Evolutionary conservation across 2,888 invertebrate genomes (phyloP), one percentile per base, ranked within the genome.

Genomic region (Macrophya annulata): DNA sequence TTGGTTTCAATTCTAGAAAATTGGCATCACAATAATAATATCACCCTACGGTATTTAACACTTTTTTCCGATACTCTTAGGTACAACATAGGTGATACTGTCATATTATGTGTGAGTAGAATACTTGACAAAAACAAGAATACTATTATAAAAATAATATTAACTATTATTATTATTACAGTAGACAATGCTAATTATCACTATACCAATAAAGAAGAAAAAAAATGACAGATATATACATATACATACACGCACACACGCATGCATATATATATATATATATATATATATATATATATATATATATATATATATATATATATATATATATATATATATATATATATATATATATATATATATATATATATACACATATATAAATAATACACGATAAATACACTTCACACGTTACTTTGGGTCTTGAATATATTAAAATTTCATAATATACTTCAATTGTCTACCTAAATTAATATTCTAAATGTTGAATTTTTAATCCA

Each of bases 51-150:
- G 37, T 77, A 83, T 83, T 83, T 45, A 83, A 83, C 31, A 68
- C 25, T 83, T 83, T 62, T 81, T 68, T 83, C 83, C 83, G 6
- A 25, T 83, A 68, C 37, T 59, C 74, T 84, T 84, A 62, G 43
- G 45, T 21, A 37, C 59, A 43, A 79, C 51, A 85, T 85, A 85
- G 85, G 55, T 81, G 85, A 85, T 72, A 85, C 51, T 79, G 85
- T 82, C 81, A 85, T 82, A 85, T 65, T 85, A 79, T 72, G 71
- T 85, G 81, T 82, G 81, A 85, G 72, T 85, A 82, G 85, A 40
- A 71, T 85, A 85, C 85, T 79, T 81, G 82, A 85, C 37, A 43
- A 82, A 81, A 51, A 85, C 85, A 83, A 71, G 59, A 82, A 85
- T 82, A 82, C 72, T 85, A 82, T 79, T 85, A 72, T 65, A 40